Base-by-base conservation (phyloP, 1,140 invertebrate species). In the Bombus consobrinus region DNA sequence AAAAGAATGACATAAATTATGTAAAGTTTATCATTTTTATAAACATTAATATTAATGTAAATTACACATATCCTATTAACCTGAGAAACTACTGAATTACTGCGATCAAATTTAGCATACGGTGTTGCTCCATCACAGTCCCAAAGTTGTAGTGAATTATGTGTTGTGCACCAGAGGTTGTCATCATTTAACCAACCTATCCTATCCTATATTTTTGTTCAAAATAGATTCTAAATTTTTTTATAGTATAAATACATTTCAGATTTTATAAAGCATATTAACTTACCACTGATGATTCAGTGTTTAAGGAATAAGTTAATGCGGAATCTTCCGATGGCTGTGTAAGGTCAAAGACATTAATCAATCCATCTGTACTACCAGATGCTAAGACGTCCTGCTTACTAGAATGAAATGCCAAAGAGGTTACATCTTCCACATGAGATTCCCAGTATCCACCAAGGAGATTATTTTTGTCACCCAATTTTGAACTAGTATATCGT, bases 401-500 rank as follows among this genome's bases (percentile, higher is more conserved):
- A n/a, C 89, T 94, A 64, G 97, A 95, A 95, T 98, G 97, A 94
- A 99, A 99, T 89, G 96, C 95, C 0, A 98, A 96, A 96, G 96
- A 94, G 1, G 98, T 98, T 22, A 99, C 96, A 93, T 98, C 98
- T 95, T 98, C 98, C 86, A 97, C 96, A 91, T 98, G 98, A 43
- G 97, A 97, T 91, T 98, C 97, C 96, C 97, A 97, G 93, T 98
- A 99, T 18, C 97, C 97, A 6, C 98, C 98, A 9, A 98, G 93
- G 25, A 97, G 94, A 88, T 96, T 96, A 1, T 96, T 93, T 77
- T 95, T 96, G 41, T 86, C 78, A 32, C 92, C 89, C 28, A 91
- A 88, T 89, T 93, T 93, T 9, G 92, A 92, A 86, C 93, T 94
- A 72, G 83, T 92, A 80, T 92, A 87, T 86, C 98, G 95, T 37